Conservation (phyloP, 2,113 vertebrate genomes). For the Panthera uncia region DNA sequence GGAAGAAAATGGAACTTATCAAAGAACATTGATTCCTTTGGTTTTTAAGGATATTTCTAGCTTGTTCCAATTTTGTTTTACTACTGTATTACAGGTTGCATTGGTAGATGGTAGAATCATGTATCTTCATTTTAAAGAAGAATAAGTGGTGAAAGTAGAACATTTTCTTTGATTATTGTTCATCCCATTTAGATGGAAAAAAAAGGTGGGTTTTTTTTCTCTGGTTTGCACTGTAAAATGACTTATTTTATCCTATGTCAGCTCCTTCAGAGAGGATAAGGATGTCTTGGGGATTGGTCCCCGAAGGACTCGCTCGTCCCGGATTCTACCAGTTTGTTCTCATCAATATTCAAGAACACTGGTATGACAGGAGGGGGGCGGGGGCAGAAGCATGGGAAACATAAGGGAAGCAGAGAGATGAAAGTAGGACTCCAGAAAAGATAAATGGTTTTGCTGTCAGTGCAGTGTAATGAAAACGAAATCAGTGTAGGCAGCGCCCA, state of each 20-base stretch:
- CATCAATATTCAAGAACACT: slow-evolving; percentile 78
- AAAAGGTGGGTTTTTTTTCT: background rate
- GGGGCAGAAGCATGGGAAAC: background rate
- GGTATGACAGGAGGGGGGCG: slow-evolving; percentile 36
- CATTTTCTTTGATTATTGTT: slow-evolving; percentile 48
- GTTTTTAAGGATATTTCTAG: slow-evolving; percentile 3
- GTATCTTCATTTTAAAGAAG: background rate
- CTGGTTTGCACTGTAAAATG: background rate
- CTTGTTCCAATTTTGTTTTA: slow-evolving; percentile 51
- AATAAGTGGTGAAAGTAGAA: background rate
- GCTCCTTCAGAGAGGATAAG: slow-evolving; percentile 37
- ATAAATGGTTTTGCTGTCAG: slow-evolving; percentile 76
- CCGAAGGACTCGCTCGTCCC: slow-evolving; percentile 62
- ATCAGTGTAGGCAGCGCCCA: slow-evolving; percentile 67
- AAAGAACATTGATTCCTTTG: background rate
- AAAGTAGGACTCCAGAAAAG: slow-evolving; percentile 63
- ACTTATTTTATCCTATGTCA: background rate
- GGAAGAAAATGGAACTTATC: background rate
- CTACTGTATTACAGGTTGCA: slow-evolving; percentile 12
- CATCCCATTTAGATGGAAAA: slow-evolving; percentile 11
- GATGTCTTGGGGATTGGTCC: background rate
- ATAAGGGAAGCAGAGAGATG: slow-evolving; percentile 9
- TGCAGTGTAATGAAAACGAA: slow-evolving; percentile 80
- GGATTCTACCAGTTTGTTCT: slow-evolving; percentile 71
- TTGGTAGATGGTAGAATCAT: background rate